Base-by-base conservation (phyloP, 2,797 vertebrate species). In the Chrosomus eos region DNA sequence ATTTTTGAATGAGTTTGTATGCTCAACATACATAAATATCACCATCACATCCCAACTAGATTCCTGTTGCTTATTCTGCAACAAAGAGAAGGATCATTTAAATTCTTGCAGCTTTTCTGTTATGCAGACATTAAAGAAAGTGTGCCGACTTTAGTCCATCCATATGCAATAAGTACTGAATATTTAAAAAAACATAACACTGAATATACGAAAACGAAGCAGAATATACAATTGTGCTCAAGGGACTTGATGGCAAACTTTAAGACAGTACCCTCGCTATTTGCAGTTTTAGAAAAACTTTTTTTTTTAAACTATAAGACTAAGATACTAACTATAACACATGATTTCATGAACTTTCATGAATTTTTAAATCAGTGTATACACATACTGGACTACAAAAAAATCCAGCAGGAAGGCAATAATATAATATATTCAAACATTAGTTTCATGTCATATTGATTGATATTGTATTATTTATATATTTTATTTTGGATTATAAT, bases 151-250 rank as follows among this genome's bases (percentile, higher is more conserved):
- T 66, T 43, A 66, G n/a, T 64, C 40, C 60, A 79, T 79, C 77
- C 77, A 79, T 79, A 79, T 79, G 60, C 77, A 79, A 48, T 48
- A 40, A 72, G 21, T 26, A 9, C 45, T 74, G 72, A 74, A 48
- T 79, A 79, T 79, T 43, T 33, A 31, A 48, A 48, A 64, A 23
- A 40, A 23, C 18, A 66, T 64, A 79, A 45, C 38, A 21, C 19
- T 64, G n/a, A n/a, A n/a, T n/a, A n/a, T n/a, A n/a, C n/a, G 77
- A 66, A 79, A 66, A 64, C 62, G 38, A 79, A 48, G 77, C 77
- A 79, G 76, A 79, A 66, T 26, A 10, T 31, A 45, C 60, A 79
- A 66, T 66, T 79, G 60, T 9, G 77, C 60, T 43, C 77, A 10
- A 79, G 77, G 60, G 77, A 79, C 28, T 79, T 43, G 19, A 14